Conservation (phyloP, 2,113 vertebrate genomes). For the Xyliphius kryptos region DNA sequence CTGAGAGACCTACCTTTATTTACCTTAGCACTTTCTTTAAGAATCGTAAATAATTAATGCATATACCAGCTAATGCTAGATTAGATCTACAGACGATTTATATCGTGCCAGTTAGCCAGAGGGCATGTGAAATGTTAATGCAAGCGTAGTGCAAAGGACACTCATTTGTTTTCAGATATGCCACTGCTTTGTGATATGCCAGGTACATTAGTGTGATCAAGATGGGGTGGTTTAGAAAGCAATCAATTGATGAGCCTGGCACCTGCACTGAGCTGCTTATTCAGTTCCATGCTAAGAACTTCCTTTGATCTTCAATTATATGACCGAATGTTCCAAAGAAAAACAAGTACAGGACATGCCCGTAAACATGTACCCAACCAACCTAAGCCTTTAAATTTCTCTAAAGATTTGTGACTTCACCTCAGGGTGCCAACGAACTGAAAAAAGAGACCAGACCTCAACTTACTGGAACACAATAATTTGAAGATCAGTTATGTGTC, state of each 20-base stretch:
- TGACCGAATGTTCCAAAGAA: too few species aligned
- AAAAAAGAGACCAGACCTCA: too few species aligned
- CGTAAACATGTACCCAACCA: too few species aligned
- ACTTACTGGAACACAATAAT: too few species aligned
- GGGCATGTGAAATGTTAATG: constrained; percentile 30
- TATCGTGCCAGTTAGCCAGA: constrained; percentile 7
- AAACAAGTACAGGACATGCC: too few species aligned
- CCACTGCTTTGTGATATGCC: constrained; percentile 4
- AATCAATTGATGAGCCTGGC: constrained; percentile 10
- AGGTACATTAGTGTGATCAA: constrained; percentile 17
- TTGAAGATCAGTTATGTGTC: too few species aligned
- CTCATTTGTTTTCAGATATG: constrained; percentile 25
- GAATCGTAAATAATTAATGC: constrained; percentile 27
- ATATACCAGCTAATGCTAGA: constrained; percentile 28
- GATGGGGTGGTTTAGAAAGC: constrained; percentile 16
- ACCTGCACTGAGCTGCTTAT: background rate
- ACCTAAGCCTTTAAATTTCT: too few species aligned
- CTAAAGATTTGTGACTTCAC: too few species aligned
- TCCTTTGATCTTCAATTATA: too few species aligned
- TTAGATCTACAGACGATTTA: constrained; percentile 17
- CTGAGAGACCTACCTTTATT: constrained; percentile 20
- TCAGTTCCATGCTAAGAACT: too few species aligned
- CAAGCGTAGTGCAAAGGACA: constrained; percentile 20
- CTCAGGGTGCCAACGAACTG: too few species aligned
- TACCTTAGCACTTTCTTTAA: constrained; percentile 25